Base-by-base conservation (phyloP, 2,113 vertebrate genomes). In the Melanotaenia duboulayi region DNA sequence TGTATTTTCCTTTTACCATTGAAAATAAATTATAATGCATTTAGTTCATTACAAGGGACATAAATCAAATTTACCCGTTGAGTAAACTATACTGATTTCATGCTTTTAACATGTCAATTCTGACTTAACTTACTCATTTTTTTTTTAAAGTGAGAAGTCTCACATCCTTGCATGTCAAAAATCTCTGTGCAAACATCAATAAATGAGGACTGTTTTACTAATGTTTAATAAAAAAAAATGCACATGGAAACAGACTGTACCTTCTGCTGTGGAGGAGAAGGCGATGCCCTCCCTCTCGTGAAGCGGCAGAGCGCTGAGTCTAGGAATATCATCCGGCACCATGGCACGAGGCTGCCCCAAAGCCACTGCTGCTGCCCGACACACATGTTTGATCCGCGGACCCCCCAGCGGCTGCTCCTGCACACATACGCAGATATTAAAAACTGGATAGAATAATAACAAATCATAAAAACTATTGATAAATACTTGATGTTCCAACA, bases 321-420 rank as follows among this genome's bases (percentile, higher is more conserved):
- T 90, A 32, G 96, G 96, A 61, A 97, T 95, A 20, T 97, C 96
- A 51, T 97, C 96, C 0, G 96, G 95, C 19, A 97, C 94, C 95
- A 96, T 94, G 60, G 96, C 96, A 1, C 96, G 95, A 4, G 96
- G 95, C 87, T 97, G 95, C 11, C 96, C 96, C 60, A 97, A 79
- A n/a, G 96, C 96, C 75, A 97, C 96, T 0, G 96, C 95, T 3
- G 96, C 96, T 19, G 95, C 95, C 25, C 96, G 94, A 60, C 96
- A 97, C 25, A 97, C 96, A 0, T 97, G 96, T 84, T 97, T 97
- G 85, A 97, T 97, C 51, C 96, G 94, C 1, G 96, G 96, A 10
- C 96, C 96, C 0, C 94, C 94, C 0, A 94, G 88, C 4, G 92
- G 89, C 1, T 94, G 95, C 70, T 95, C 95, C 95, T 94, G 61